Base-by-base conservation (phyloP, 1,140 invertebrate species). In the Subanguina moxae region DNA sequence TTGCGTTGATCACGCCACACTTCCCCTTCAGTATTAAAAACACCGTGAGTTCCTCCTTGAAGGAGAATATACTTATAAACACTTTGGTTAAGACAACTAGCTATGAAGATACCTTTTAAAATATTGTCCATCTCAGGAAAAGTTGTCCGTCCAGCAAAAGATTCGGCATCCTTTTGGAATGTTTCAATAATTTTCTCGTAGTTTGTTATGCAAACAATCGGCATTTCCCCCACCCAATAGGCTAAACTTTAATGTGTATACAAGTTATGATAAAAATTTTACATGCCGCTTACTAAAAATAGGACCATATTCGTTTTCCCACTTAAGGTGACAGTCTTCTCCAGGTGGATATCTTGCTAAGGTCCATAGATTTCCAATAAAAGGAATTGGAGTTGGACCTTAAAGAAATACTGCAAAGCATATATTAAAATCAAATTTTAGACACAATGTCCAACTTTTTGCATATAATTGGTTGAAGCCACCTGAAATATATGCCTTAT, bases 11-110 rank as follows among this genome's bases (percentile, higher is more conserved):
- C 45, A 27, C 57, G 28, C 72, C 72, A 73, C 25, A 67, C n/a
- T 11, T 74, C 59, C 3, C 68, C 74, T 57, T 73, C 67, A 27
- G 73, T 71, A 23, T 57, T 28, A n/a, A 76, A 32, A 27, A 73
- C 67, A 23, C 72, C 72, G 21, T 70, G 57, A 59, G 5, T 27
- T 32, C 38, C 13, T 19, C 48, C 48, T 52, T 52, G 23, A 21
- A 52, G 3, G n/a, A 52, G 48, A 52, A 52, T 7, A 7, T 3
- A 52, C 23, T 52, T 52, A 7, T 52, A n/a, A 13, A 13, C 11
- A 45, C 11, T 45, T 45, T 13, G 11, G n/a, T 11, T 45, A 13
- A 45, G 11, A 13, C 43, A 45, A 45, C 43, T 45, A 13, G n/a
- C n/a, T 45, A 13, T n/a, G 43, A 15, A 52, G 48, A 7, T 15